Percentiles rank a stretch among this genome's conserved stretches.
Evolutionary conservation across 2,113 vertebrate species (phyloP).

Genomic region (Alectura lathami): DNA sequence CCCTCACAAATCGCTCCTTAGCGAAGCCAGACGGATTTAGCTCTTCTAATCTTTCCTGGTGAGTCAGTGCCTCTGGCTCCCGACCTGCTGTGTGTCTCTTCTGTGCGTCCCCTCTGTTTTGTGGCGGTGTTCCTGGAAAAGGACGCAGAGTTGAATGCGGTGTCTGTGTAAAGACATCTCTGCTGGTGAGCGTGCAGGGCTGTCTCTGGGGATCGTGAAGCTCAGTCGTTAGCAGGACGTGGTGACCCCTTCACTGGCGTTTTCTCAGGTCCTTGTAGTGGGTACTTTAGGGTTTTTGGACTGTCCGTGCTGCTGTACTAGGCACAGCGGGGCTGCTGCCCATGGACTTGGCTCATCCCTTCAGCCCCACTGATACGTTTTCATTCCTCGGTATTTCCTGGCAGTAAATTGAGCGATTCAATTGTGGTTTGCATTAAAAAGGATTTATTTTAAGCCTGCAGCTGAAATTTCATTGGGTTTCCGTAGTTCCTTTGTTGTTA

Average conservation of each 20-base stretch:
- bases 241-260: background rate
- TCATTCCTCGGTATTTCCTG: background rate
- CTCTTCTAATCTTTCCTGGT: constrained; percentile 37
- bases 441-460: background rate
- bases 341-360: background rate
- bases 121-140: background rate
- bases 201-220: background rate
- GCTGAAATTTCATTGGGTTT: background rate
- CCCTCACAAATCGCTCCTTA: background rate
- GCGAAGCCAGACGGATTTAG: constrained; percentile 18
- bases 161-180: background rate
- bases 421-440: background rate
- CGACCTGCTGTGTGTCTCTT: background rate
- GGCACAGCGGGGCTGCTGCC: background rate
- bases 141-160: fast-evolving
- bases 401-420: background rate
- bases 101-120: background rate
- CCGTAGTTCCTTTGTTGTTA: background rate
- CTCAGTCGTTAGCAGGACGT: fast-evolving
- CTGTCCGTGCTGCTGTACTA: fast-evolving
- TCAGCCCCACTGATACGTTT: background rate
- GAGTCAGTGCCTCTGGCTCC: background rate
- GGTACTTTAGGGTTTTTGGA: background rate
- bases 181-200: too few relatives aligned
- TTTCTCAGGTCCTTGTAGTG: background rate